Evolutionary conservation across 1,140 invertebrate species (phyloP), one percentile per base, ranked within the genome.

Genomic region (Stegodyphus mimosarum): DNA sequence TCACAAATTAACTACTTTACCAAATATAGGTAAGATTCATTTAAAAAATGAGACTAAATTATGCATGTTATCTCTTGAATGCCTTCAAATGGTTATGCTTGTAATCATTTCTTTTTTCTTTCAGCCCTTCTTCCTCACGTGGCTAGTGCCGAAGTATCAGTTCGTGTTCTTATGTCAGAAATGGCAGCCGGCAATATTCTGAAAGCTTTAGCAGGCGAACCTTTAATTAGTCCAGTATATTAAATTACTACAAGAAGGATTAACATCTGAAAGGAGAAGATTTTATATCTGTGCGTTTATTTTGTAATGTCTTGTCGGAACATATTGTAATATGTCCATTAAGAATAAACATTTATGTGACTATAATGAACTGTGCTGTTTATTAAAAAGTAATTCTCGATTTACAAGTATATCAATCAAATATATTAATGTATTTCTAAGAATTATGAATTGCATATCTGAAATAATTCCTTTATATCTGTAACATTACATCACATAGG

Each of bases 131-230:
- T 98, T 71, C 97, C 97, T 5, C 97, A 99, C 89, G 96, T 99
- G 88, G 97, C 96, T n/a, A 97, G 96, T 92, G 97, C 97, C 5
- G 94, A 95, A 11, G 92, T 93, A 67, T 93, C 95, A 90, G 94
- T 96, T 0, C 92, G 97, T 87, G 93, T 93, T 73, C 92, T 93
- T 87, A 99, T 99, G 97, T 94, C 94, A 13, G 91, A 93, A 70
- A 91, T 98, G 49, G 95, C 95, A 10, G 96, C 95, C 0, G 90
- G 93, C 83, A 99, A 99, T 92, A 96, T 99, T 88, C 89, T 97
- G n/a, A 93, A 94, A 76, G 96, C 92, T 51, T 89, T 98, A 6
- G 92, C 93, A 76, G 93, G 92, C 48, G 92, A 94, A 88, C 91
- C 93, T 89, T 91, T 90, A 90, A 49, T 86, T 18, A 86, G 72